phyloP scores from a whole-genome alignment of 2,797 vertebrate species.

The Sebastes steindachneri region DNA sequence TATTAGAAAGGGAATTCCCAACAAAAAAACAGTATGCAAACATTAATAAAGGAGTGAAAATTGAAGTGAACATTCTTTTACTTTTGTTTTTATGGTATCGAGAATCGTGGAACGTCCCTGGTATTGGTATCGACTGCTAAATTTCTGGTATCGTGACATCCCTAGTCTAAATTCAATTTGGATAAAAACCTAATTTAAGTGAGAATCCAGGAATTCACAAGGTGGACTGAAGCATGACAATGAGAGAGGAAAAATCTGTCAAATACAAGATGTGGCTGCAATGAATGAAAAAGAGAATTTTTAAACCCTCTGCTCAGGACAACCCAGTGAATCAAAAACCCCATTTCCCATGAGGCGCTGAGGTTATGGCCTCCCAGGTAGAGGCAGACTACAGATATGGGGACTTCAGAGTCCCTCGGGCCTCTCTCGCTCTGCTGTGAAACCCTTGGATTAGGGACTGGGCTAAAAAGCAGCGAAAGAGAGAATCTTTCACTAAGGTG shows the following conservation, averaged over 20 bases:
- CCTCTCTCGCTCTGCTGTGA: neutral
- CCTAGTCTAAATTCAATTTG: neutral
- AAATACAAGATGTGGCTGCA: slow-evolving; percentile 13
- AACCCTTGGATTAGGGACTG: slow-evolving; percentile 17
- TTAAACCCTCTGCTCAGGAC: slow-evolving; percentile 23
- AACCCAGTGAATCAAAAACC: slow-evolving; percentile 53
- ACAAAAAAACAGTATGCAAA: no score
- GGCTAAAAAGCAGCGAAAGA: neutral
- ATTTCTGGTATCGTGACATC: no score
- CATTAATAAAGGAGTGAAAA: no score
- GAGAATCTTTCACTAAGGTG: slow-evolving; percentile 15
- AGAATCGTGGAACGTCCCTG: no score
- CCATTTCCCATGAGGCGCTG: slow-evolving; percentile 56
- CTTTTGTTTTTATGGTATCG: no score
- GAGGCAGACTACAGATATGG: slow-evolving; percentile 34
- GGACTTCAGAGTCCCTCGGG: slow-evolving; percentile 24
- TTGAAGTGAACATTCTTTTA: no score
- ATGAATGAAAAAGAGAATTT: slow-evolving; percentile 14
- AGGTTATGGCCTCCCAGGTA: slow-evolving; percentile 46
- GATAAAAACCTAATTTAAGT: slow-evolving; percentile 8
- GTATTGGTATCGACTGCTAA: no score
- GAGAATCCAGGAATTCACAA: neutral
- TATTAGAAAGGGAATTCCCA: no score
- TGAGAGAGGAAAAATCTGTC: neutral
- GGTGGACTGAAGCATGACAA: slow-evolving; percentile 1